phyloP scores from a whole-genome alignment of 1,140 invertebrate genomes.

The Cyrtorhinus lividipennis region DNA sequence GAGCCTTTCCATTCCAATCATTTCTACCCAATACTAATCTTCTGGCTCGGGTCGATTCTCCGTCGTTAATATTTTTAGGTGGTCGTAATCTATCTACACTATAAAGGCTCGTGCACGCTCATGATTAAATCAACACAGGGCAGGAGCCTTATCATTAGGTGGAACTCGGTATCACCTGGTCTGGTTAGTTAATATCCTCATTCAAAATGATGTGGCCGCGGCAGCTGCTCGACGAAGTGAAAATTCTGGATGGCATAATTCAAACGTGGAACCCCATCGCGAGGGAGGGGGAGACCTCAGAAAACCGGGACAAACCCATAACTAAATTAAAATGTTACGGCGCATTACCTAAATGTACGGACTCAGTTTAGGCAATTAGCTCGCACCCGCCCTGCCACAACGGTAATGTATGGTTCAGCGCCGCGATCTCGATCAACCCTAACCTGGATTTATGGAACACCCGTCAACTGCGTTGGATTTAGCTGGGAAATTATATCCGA shows the following conservation, averaged over 20 bases:
- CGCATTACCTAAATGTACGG: background rate
- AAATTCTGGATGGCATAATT: background rate
- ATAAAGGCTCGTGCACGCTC: no score
- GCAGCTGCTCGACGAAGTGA: background rate
- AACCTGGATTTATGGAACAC: background rate
- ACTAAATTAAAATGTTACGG: background rate
- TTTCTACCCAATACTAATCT: no score
- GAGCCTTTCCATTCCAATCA: no score
- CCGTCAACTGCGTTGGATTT: background rate
- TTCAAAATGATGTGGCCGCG: no score
- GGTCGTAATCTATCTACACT: no score
- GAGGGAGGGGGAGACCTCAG: background rate
- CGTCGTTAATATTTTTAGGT: no score
- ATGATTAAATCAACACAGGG: no score
- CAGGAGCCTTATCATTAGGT: no score
- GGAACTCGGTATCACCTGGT: no score
- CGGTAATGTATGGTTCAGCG: background rate
- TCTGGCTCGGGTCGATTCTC: no score
- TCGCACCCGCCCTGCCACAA: background rate
- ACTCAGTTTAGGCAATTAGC: background rate
- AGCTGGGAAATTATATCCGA: background rate
- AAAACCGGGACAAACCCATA: background rate
- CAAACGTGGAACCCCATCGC: background rate
- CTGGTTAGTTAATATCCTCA: no score
- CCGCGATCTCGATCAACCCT: background rate